These are phyloP conservation scores for Leptinotarsa texana DNA, from an alignment of 1,140 invertebrate genomes.

Conservation along the genomic window DNA sequence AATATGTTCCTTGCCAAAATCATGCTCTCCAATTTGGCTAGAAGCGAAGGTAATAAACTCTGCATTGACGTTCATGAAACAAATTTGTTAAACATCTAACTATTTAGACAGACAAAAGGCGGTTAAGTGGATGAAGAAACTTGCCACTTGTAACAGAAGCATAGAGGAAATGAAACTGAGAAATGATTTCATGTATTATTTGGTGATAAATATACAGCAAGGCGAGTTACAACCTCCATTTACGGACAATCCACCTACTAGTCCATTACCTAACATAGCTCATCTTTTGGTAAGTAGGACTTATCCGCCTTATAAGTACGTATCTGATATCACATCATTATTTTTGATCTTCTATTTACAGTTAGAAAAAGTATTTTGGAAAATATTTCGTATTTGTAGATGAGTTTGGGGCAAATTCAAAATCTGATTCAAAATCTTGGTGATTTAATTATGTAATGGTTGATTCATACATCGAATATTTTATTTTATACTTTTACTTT, in stretches of 20 bases:
- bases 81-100: conserved; percentile 5
- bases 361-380: too few species aligned
- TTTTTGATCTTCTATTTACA: too few species aligned
- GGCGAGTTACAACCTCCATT: conserved; percentile 56
- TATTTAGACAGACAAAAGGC: conserved; percentile 49
- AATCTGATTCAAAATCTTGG: too few species aligned
- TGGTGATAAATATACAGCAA: conserved; percentile 57
- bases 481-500: too few species aligned
- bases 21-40: conserved; percentile 52
- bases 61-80: not conserved
- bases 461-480: too few species aligned
- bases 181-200: conserved; percentile 60
- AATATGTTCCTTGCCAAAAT: conserved; percentile 56
- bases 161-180: conserved; percentile 58
- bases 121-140: conserved; percentile 58
- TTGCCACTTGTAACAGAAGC: conserved; percentile 52
- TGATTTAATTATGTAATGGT: too few species aligned
- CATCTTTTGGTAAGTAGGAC: conserved; percentile 53
- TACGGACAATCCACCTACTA: conserved; percentile 53
- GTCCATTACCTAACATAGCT: conserved; percentile 52
- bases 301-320: not conserved
- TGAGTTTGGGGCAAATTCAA: too few species aligned
- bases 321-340: not conserved
- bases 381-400: too few species aligned
- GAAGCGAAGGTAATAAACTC: conserved; percentile 47